Base-by-base conservation (phyloP, 2,888 invertebrate species). In the Cheilosia grossa region DNA sequence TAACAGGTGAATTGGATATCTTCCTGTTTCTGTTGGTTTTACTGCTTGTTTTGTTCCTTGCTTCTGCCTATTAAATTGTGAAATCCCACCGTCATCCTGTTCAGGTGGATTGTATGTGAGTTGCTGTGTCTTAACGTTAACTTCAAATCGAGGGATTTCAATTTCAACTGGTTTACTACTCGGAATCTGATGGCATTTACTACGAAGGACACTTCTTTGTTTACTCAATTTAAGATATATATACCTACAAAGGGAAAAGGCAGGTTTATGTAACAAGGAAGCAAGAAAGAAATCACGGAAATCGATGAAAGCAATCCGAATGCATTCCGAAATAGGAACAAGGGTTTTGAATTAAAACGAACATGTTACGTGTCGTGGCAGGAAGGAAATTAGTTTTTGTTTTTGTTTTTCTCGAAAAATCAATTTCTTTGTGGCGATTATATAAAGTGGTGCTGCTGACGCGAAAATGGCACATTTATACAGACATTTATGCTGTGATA, bases 1-100 rank as follows among this genome's bases (percentile, higher is more conserved):
- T 19, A 54, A 82, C 82, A 82, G 72, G 82, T 75, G 75, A 75
- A 81, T 75, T 81, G 61, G 58, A 81, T 75, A 58, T 69, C 63
- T 66, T 30, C 56, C 56, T 63, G 72, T 72, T 64, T 63, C 9
- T 64, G 27, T 63, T 54, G 24, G 58, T 70, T 40, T 40, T 37
- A 15, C 19, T 42, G 72, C n/a, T 51, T 53, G 9, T 42, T 24
- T 30, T 3, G 30, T 7, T 21, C 24, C 59, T 51, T 51, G 30
- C 17, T 19, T 13, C 19, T 53, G 33, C 58, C 47, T 59, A 70
- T 49, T 59, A 59, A 24, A 56, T 37, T 9, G 53, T 64, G 64
- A 33, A 64, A 49, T 64, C 64, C 49, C 33, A 9, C 21, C 49
- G 37, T 3, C 49, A 30, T 49, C 49, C 64, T 64, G 51, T 64